Evolutionary conservation across 2,113 vertebrate genomes (phyloP), one percentile per base, ranked within the genome.

Genomic region (Silurus asotus): DNA sequence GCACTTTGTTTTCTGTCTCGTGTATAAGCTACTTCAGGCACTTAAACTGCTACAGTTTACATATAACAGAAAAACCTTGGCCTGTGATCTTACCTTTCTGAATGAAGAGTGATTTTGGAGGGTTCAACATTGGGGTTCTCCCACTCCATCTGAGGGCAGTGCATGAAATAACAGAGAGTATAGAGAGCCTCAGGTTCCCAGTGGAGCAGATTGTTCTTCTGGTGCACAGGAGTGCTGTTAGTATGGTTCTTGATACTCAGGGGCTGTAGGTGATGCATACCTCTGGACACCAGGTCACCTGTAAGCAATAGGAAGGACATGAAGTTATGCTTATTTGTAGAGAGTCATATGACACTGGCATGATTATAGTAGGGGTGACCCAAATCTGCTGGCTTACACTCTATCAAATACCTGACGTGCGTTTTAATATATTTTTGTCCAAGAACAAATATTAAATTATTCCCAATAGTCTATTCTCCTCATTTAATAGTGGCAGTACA

Each of bases 151-250:
- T 99, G 98, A 0, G 97, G 98, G 87, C 98, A 99, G 95, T 99
- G 98, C 98, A 99, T 99, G 93, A 99, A 99, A 91, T 99, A 99
- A 92, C 98, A 99, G 28, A 99, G 96, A 0, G 98, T 99, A 89
- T 99, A 98, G 62, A 99, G 94, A 5, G 98, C 97, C 89, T 99
- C 98, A 0, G 98, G 97, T 53, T 97, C 96, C 98, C 98, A 99
- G 93, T 98, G 97, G 45, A 97, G 94, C 0, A 94, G 92, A 3
- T 86, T 28, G 83, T 94, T 95, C 89, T 96, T 97, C 91, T 97
- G 96, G 92, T 98, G 98, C 89, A 98, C 92, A 0, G 98, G 97
- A 0, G 97, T 99, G 81, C 97, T 97, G 0, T 98, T 99, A 89
- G 94, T 96, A 0, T 96, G 95, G 89, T 97, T 97, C 92, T 97